A percentile compares a stretch with the other conserved stretches of the same genome.
These are phyloP conservation scores for Conus betulinus DNA, from an alignment of 1,140 invertebrate species.

Conservation along the genomic window DNA sequence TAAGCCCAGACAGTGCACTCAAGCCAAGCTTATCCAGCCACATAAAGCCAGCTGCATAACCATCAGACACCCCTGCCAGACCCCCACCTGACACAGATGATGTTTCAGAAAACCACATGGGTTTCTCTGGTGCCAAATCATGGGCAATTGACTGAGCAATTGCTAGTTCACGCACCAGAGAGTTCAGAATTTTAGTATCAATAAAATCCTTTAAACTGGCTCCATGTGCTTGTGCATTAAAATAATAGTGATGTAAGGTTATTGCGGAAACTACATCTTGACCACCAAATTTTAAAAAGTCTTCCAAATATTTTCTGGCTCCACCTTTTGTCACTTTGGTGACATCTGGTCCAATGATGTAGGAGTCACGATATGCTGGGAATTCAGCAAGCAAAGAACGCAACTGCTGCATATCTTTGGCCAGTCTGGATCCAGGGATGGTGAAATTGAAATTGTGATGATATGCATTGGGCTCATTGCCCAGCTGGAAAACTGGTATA, in stretches of 20 bases:
- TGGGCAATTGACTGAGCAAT: conserved; percentile 4
- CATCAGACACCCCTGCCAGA: conserved; percentile 82
- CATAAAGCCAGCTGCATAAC: conserved; percentile 83
- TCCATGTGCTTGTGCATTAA: conserved; percentile 14
- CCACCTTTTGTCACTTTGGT: conserved; percentile 1
- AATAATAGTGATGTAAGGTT: conserved; percentile 34
- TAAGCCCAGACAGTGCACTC: conserved; percentile 81
- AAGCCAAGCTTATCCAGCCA: conserved; percentile 88
- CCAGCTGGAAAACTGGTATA: conserved; percentile 27
- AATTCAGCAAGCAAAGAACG: conserved; percentile 5
- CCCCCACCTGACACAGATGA: conserved; percentile 80
- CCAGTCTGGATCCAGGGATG: conserved; percentile 20
- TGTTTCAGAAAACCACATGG: conserved; percentile 30
- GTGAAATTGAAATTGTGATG: conserved; percentile 13
- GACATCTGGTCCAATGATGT: conserved; percentile 31
- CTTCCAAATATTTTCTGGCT: conserved; percentile 1
- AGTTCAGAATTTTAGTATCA: conserved; percentile 18
- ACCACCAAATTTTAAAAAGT: conserved; percentile 22
- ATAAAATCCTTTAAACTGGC: conserved; percentile 24
- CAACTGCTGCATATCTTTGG: conserved; percentile 18
- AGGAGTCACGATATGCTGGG: conserved; percentile 6
- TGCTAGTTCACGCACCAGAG: background rate
- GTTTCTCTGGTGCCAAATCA: background rate
- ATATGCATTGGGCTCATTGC: conserved; percentile 38
- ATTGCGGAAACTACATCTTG: conserved; percentile 16